Evolutionary conservation across 2,797 vertebrate genomes (phyloP).

Genomic region (Onychomys torridus): DNA sequence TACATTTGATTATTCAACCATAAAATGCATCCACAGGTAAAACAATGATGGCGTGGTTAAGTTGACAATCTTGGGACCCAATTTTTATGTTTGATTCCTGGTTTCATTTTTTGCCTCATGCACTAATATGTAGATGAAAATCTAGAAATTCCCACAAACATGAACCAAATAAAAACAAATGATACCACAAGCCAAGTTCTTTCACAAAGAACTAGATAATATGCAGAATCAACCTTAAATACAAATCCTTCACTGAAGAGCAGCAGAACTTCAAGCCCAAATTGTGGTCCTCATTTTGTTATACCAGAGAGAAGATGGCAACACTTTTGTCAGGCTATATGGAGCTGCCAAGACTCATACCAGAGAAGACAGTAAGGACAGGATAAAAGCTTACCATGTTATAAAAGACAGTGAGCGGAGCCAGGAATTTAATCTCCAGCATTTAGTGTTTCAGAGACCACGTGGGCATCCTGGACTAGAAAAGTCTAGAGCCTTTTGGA

Average conservation of each 20-base stretch:
- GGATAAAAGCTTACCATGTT: too few relatives aligned
- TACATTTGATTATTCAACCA: neutral
- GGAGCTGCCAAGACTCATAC: fast-evolving
- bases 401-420: neutral
- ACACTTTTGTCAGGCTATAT: too few relatives aligned
- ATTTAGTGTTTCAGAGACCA: neutral
- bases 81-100: neutral
- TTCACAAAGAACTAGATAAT: neutral
- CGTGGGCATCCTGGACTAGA: neutral
- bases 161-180: neutral
- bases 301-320: fast-evolving
- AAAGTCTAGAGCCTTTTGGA: neutral
- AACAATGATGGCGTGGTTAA: neutral
- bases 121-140: neutral
- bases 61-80: neutral
- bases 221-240: neutral
- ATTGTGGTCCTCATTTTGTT: neutral
- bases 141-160: neutral
- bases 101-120: neutral
- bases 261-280: neutral
- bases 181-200: neutral
- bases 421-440: neutral
- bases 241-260: neutral
- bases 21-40: neutral
- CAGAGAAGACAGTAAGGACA: neutral